phyloP scores from a whole-genome alignment of 2,797 vertebrate genomes.

The Propithecus perrieri region DNA sequence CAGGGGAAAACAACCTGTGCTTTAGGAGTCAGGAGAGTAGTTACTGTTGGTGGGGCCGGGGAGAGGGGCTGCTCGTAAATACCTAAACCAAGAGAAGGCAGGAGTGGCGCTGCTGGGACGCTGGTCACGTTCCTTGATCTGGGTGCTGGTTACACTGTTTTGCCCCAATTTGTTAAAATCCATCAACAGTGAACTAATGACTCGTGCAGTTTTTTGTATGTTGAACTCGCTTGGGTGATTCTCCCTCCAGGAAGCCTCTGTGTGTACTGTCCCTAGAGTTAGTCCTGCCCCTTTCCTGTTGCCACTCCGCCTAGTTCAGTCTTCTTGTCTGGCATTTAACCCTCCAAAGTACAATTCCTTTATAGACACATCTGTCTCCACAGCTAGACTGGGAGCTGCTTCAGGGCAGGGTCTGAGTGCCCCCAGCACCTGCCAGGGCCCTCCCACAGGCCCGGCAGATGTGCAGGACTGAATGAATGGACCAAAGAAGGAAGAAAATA shows the following conservation, averaged over 20 bases:
- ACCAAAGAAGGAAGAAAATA: neutral
- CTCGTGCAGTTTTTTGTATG: accelerated
- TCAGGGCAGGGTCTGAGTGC: neutral
- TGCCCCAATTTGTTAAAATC: neutral
- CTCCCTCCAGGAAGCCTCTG: neutral
- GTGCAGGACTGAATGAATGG: too few relatives aligned
- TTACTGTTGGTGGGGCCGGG: neutral
- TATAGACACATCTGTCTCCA: neutral
- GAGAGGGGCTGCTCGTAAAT: too few relatives aligned
- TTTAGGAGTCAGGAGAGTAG: neutral
- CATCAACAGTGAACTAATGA: too few relatives aligned
- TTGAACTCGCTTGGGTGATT: neutral
- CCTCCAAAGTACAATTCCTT: neutral
- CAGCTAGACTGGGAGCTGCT: neutral
- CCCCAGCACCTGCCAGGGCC: accelerated
- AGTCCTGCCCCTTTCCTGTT: neutral
- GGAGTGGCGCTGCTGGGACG: neutral
- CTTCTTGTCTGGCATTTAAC: neutral
- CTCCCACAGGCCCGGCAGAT: accelerated
- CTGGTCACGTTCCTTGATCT: neutral
- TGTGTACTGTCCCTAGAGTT: neutral
- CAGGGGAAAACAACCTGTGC: neutral
- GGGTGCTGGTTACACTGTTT: neutral
- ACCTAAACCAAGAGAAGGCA: neutral
- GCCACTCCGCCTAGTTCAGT: neutral